Evolutionary conservation across 2,113 vertebrate genomes (phyloP).

Genomic region (Datnioides undecimradiatus): DNA sequence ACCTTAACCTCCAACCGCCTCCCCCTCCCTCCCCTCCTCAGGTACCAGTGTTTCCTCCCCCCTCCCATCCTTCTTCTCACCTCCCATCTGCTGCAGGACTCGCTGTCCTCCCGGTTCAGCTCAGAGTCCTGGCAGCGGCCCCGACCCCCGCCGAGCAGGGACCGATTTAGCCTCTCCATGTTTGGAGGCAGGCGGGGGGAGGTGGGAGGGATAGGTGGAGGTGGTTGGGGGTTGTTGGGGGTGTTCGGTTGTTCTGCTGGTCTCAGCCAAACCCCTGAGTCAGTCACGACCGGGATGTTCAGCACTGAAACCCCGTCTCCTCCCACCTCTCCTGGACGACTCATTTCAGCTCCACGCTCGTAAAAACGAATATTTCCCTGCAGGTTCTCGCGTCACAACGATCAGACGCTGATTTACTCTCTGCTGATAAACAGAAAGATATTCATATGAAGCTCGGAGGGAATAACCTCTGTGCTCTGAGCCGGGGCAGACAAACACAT

Average conservation of each 20-base stretch:
- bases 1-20: slow-evolving; percentile 31
- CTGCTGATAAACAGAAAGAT: not conserved
- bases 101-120: slow-evolving; percentile 35
- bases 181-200: slow-evolving; percentile 18
- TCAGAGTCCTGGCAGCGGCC: slow-evolving; percentile 46
- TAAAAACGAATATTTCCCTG: slow-evolving; percentile 16
- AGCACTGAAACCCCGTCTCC: not conserved
- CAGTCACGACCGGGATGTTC: slow-evolving; percentile 6
- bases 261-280: slow-evolving; percentile 47
- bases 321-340: not conserved
- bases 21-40: not conserved
- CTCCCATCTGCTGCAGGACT: slow-evolving; percentile 57
- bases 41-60: not conserved
- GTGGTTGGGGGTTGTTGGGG: not conserved
- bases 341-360: slow-evolving; percentile 4
- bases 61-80: not conserved
- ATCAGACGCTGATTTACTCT: not conserved
- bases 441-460: not conserved
- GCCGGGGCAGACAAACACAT: not conserved
- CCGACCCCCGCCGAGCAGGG: slow-evolving; percentile 7
- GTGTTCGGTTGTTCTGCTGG: not conserved
- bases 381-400: not conserved
- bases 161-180: slow-evolving; percentile 51
- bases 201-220: not conserved
- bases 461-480: not conserved